These are phyloP conservation scores for Mormyrus iriodes DNA, from an alignment of 2,113 vertebrate genomes.

Conservation along the genomic window DNA sequence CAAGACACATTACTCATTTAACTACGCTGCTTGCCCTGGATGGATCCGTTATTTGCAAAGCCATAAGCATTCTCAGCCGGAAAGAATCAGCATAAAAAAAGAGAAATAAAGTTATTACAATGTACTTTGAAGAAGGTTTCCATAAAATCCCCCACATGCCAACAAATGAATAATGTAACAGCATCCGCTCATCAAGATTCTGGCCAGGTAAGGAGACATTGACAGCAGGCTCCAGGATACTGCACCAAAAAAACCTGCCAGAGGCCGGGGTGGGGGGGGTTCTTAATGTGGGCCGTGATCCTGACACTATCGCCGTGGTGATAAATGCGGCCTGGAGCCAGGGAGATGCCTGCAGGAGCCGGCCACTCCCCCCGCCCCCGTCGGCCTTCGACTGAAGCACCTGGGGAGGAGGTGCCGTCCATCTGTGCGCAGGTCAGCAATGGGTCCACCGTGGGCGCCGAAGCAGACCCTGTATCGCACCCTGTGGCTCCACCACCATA, in stretches of 20 bases:
- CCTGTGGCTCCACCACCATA: background rate
- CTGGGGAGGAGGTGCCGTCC: background rate
- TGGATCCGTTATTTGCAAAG: slow-evolving; percentile 52
- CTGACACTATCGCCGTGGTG: background rate
- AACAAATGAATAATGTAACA: slow-evolving; percentile 26
- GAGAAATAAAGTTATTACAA: slow-evolving; percentile 17
- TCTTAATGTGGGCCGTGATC: background rate
- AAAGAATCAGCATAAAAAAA: slow-evolving; percentile 9
- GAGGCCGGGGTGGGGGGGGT: too few relatives aligned
- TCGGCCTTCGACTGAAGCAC: background rate
- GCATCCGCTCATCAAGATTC: slow-evolving; percentile 2
- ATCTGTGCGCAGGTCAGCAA: background rate
- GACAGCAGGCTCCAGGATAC: background rate
- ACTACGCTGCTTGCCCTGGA: slow-evolving; percentile 50
- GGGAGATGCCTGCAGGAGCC: background rate
- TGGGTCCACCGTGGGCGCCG: background rate
- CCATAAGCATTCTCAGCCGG: slow-evolving; percentile 53
- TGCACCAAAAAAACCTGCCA: background rate
- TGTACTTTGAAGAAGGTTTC: slow-evolving; percentile 15
- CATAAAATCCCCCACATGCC: slow-evolving; percentile 16
- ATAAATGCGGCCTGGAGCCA: background rate
- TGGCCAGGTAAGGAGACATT: background rate
- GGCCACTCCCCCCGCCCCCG: background rate
- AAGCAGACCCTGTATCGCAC: background rate
- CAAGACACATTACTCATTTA: slow-evolving; percentile 64